Conservation (phyloP, 2,113 vertebrate species). For the Salvator merianae region DNA sequence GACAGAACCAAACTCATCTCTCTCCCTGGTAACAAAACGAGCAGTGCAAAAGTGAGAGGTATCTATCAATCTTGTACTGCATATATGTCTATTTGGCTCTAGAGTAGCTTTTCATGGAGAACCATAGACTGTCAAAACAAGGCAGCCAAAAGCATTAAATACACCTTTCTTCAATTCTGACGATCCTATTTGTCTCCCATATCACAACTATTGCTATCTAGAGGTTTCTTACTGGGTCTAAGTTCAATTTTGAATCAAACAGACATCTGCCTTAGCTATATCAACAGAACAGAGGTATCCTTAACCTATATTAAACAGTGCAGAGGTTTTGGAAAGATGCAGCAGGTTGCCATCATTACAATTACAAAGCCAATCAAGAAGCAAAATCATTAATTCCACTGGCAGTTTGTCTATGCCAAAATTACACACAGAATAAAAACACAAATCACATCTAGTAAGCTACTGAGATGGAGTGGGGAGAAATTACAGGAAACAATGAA, state of each 20-base stretch:
- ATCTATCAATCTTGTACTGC: too few species aligned
- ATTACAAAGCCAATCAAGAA: background rate
- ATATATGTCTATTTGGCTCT: too few species aligned
- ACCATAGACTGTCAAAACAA: background rate
- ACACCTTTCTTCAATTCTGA: background rate
- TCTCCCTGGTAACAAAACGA: too few species aligned
- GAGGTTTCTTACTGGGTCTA: background rate
- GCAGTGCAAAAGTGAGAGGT: too few species aligned
- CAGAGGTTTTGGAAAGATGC: constrained; percentile 29
- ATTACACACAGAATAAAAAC: constrained; percentile 13
- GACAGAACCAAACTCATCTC: too few species aligned
- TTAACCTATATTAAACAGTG: too few species aligned
- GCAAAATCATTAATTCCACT: background rate
- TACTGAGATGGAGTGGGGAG: background rate
- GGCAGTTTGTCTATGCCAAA: background rate
- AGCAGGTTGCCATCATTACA: constrained; percentile 5
- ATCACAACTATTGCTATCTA: too few species aligned
- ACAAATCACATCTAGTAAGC: background rate
- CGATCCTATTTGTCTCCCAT: background rate
- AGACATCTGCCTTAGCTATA: background rate
- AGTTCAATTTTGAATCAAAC: background rate
- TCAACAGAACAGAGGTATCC: too few species aligned
- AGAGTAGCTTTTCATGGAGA: background rate
- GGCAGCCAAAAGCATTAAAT: background rate
- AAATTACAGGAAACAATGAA: constrained; percentile 22